Conservation (phyloP, 2,888 invertebrate species). For the Epiblema foenella region DNA sequence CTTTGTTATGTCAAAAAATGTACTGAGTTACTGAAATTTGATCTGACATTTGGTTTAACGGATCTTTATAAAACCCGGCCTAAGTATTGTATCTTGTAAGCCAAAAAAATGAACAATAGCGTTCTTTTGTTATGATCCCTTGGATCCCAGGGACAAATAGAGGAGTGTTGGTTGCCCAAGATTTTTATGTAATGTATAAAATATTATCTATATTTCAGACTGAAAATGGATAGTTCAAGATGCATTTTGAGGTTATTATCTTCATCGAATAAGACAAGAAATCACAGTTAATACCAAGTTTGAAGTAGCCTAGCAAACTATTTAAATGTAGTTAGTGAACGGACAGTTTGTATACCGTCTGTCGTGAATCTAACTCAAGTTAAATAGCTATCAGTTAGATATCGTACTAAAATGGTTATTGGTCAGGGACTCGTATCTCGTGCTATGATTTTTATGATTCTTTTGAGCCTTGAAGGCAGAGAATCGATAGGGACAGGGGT, state of each 20-base stretch:
- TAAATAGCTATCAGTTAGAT: conserved; percentile 15
- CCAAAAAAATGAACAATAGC: too few relatives aligned
- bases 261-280: neutral
- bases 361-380: conserved; percentile 8
- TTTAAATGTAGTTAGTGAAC: conserved; percentile 23
- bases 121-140: too few relatives aligned
- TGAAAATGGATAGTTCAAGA: too few relatives aligned
- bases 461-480: conserved; percentile 12
- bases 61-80: too few relatives aligned
- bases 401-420: neutral
- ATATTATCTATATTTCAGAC: too few relatives aligned
- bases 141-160: too few relatives aligned
- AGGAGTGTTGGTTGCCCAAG: too few relatives aligned
- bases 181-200: too few relatives aligned
- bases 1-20: too few relatives aligned
- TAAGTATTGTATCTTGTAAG: too few relatives aligned
- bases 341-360: neutral
- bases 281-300: neutral
- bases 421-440: conserved; percentile 5
- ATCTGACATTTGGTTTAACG: too few relatives aligned
- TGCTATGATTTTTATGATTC: conserved; percentile 12
- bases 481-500: conserved; percentile 16
- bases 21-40: too few relatives aligned
- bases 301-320: conserved; percentile 18
- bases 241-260: neutral